Conservation (phyloP, 2,888 invertebrate species). For the Pseudococcus longispinus region DNA sequence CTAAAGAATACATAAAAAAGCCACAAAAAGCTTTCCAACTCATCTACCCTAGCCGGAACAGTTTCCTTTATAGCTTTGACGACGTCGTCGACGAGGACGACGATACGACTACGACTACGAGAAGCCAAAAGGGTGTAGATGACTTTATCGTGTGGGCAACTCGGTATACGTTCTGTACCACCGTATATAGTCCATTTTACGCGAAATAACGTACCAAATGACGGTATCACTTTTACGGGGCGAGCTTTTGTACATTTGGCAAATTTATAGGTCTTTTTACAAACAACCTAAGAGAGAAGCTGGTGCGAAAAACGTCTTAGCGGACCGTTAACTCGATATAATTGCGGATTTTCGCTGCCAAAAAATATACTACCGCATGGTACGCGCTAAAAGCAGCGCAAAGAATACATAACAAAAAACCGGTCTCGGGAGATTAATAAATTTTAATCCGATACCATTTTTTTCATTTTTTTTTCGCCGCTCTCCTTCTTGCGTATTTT, state of each 20-base stretch:
- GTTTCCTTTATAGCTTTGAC: slow-evolving; percentile 34
- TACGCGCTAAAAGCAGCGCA: slow-evolving; percentile 21
- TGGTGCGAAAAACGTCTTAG: slow-evolving; percentile 43
- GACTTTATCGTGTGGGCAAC: slow-evolving; percentile 45
- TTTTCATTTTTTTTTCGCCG: slow-evolving; percentile 17
- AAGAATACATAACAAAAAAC: slow-evolving; percentile 26
- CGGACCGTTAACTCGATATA: slow-evolving; percentile 53
- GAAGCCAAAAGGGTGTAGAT: slow-evolving; percentile 39
- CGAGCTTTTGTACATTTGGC: slow-evolving; percentile 5
- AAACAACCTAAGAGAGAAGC: background rate
- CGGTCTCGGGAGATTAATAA: slow-evolving; percentile 52
- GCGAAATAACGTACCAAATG: slow-evolving; percentile 47
- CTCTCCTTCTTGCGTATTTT: background rate
- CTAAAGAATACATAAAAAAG: slow-evolving; percentile 44
- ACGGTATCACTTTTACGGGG: slow-evolving; percentile 41
- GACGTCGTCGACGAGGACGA: background rate
- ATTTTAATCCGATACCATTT: slow-evolving; percentile 50
- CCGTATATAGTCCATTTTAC: slow-evolving; percentile 46
- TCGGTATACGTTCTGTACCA: background rate
- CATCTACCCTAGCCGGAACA: slow-evolving; percentile 53
- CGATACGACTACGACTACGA: background rate
- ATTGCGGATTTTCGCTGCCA: slow-evolving; percentile 46
- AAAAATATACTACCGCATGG: background rate
- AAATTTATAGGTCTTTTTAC: slow-evolving; percentile 53
- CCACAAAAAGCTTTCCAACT: slow-evolving; percentile 54